Conservation (phyloP, 2,888 invertebrate genomes). For the Drosophila nr. medialis region DNA sequence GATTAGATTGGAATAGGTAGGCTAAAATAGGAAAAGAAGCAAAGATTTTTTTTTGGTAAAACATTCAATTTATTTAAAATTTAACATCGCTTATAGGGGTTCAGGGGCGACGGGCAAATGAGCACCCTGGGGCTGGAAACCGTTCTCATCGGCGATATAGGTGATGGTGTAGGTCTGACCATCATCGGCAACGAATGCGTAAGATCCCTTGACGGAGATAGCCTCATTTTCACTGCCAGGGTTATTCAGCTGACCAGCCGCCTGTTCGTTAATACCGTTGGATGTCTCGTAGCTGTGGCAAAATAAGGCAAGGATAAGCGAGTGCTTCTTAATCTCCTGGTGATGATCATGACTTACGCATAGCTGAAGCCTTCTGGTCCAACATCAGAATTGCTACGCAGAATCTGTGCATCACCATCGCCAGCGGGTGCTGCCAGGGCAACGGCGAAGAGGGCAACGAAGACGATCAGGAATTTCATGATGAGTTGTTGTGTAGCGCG, state of each 20-base stretch:
- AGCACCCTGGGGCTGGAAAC: constrained; percentile 85
- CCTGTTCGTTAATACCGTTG: constrained; percentile 57
- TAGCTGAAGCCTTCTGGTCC: constrained; percentile 86
- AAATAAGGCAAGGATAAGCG: not conserved
- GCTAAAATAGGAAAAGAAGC: not conserved
- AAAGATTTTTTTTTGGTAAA: constrained; percentile 15
- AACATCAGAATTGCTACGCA: constrained; percentile 45
- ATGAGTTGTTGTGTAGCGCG: constrained; percentile 41
- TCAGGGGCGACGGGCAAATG: constrained; percentile 84
- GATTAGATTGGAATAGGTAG: not conserved
- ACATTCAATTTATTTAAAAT: constrained; percentile 36
- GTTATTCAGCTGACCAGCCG: not conserved
- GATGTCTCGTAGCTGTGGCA: constrained; percentile 55
- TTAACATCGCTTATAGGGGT: constrained; percentile 27
- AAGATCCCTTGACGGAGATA: constrained; percentile 68
- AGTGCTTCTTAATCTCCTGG: not conserved
- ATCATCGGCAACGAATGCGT: constrained; percentile 86
- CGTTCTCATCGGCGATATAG: constrained; percentile 83
- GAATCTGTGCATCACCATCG: no score
- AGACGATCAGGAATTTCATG: constrained; percentile 79
- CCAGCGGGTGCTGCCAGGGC: constrained; percentile 68
- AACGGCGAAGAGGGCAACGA: constrained; percentile 74
- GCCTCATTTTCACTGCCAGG: constrained; percentile 77
- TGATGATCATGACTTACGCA: constrained; percentile 24
- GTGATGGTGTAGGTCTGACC: constrained; percentile 86